phyloP scores from a whole-genome alignment of 2,888 invertebrate genomes.

The Ophioninae sp. region DNA sequence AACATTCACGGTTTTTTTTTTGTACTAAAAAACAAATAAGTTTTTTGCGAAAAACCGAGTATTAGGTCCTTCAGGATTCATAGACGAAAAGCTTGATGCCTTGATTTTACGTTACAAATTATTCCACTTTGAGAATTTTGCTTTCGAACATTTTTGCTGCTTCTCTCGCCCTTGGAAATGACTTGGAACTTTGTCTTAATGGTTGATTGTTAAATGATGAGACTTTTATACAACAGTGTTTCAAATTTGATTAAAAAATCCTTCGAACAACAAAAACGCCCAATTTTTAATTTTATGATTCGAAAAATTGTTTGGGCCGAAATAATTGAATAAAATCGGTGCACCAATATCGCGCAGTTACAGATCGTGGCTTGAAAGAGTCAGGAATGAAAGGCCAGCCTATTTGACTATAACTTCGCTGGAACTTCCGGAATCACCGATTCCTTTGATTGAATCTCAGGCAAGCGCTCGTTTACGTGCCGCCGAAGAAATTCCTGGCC shows the following conservation, averaged over 20 bases:
- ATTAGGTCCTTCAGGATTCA: no score
- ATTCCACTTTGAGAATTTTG: no score
- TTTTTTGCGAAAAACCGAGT: no score
- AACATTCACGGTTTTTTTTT: no score
- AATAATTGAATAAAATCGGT: not conserved
- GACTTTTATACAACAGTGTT: slow-evolving; percentile 34
- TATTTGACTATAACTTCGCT: slow-evolving; percentile 77
- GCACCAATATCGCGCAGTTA: slow-evolving; percentile 65
- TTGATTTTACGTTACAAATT: no score
- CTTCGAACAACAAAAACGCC: slow-evolving; percentile 12
- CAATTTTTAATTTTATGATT: not conserved
- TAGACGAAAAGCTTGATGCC: no score
- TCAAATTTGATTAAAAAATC: slow-evolving; percentile 7
- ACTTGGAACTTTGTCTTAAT: slow-evolving; percentile 38
- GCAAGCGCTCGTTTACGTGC: slow-evolving; percentile 69
- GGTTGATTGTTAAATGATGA: slow-evolving; percentile 38
- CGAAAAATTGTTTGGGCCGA: not conserved
- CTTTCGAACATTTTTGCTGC: no score
- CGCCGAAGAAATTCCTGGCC: slow-evolving; percentile 56
- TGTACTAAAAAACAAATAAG: no score
- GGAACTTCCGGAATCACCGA: slow-evolving; percentile 76
- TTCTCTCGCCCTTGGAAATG: no score
- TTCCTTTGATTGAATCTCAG: slow-evolving; percentile 76
- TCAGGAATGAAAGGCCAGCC: slow-evolving; percentile 74
- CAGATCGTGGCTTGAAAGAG: slow-evolving; percentile 74